These are phyloP conservation scores for Oxyteleia sp. DNA, from an alignment of 2,888 invertebrate species.

Conservation along the genomic window DNA sequence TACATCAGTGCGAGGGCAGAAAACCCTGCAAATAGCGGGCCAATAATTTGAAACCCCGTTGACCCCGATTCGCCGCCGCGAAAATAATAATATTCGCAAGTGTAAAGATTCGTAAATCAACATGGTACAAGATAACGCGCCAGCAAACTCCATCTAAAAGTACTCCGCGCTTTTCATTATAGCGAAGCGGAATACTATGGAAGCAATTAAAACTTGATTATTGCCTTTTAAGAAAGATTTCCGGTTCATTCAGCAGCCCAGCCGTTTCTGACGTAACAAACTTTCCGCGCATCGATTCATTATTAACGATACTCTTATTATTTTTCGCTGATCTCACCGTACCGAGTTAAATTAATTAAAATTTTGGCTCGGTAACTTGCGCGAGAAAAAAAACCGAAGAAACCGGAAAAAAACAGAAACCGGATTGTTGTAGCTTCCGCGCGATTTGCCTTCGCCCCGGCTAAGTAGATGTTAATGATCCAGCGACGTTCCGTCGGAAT, in stretches of 20 bases:
- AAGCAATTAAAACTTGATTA: constrained; percentile 82
- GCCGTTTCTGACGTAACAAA: constrained; percentile 66
- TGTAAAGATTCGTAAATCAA: constrained; percentile 74
- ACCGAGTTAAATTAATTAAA: constrained; percentile 52
- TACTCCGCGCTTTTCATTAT: constrained; percentile 76
- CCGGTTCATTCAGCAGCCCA: constrained; percentile 70
- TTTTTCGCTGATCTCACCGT: constrained; percentile 42
- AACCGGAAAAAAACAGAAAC: too few relatives aligned
- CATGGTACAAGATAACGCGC: constrained; percentile 72
- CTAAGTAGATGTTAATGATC: constrained; percentile 46
- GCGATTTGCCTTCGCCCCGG: constrained; percentile 37
- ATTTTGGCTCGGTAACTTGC: constrained; percentile 47
- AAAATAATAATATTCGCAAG: constrained; percentile 58
- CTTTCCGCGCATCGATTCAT: constrained; percentile 68
- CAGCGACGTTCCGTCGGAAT: neutral
- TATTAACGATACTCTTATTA: constrained; percentile 72
- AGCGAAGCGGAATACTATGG: constrained; percentile 70
- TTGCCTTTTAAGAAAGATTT: constrained; percentile 76
- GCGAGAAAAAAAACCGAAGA: too few relatives aligned
- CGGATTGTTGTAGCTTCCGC: too few relatives aligned
- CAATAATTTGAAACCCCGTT: constrained; percentile 12
- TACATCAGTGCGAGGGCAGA: too few relatives aligned
- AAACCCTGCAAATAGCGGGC: neutral
- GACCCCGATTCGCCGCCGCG: constrained; percentile 2
- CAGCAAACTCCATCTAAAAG: constrained; percentile 78